Percentiles rank a stretch among this genome's conserved stretches.
phyloP scores from a whole-genome alignment of 1,140 invertebrate species.

The Goniozus legneri region DNA sequence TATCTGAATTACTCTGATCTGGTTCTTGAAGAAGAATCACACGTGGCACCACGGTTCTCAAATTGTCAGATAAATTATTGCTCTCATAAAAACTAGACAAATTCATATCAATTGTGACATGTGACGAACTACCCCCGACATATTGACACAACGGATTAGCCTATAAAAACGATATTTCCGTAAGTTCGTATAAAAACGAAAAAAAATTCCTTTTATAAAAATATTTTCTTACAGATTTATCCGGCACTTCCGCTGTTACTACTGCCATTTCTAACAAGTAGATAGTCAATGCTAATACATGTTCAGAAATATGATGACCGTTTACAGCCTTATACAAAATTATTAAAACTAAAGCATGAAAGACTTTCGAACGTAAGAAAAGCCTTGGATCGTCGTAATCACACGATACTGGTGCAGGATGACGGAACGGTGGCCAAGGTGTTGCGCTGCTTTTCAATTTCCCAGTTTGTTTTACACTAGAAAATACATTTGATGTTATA shows the following conservation, averaged over 20 bases:
- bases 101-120: constrained; percentile 61
- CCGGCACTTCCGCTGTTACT: constrained; percentile 60
- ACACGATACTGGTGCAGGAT: constrained; percentile 62
- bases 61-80: constrained; percentile 76
- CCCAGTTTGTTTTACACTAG: constrained; percentile 62
- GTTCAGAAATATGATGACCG: constrained; percentile 73
- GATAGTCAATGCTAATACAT: constrained; percentile 78
- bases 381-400: constrained; percentile 71
- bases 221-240: constrained; percentile 40
- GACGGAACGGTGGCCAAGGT: constrained; percentile 81
- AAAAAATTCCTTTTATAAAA: neutral
- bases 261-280: constrained; percentile 85
- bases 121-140: constrained; percentile 26
- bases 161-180: constrained; percentile 30
- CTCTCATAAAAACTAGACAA: constrained; percentile 72
- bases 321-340: constrained; percentile 81
- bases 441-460: constrained; percentile 63
- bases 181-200: too few species aligned
- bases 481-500: constrained; percentile 22
- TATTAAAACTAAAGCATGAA: constrained; percentile 81
- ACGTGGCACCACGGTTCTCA: constrained; percentile 67
- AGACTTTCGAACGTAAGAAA: constrained; percentile 71
- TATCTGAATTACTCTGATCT: constrained; percentile 57
- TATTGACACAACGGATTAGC: constrained; percentile 47
- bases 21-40: constrained; percentile 62